Evolutionary conservation across 2,113 vertebrate species (phyloP), one percentile per base, ranked within the genome.

Genomic region (Turnix velox): DNA sequence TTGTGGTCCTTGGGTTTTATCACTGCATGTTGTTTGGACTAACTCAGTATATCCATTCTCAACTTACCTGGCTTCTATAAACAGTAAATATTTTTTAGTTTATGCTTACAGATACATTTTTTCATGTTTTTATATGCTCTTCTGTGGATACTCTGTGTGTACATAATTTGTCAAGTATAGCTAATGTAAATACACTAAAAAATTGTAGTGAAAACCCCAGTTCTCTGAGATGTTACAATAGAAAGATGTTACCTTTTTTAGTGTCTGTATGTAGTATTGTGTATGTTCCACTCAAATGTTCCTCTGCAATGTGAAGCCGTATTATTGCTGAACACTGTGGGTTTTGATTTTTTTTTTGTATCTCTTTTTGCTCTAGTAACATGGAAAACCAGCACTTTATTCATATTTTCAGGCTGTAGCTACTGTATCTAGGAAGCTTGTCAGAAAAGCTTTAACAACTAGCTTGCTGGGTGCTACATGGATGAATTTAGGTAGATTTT

Each of bases 1-100:
- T 95, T 93, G 94, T 75, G 90, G 94, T 87, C 93, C 94, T 95
- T 96, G 93, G 85, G 35, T 66, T 92, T 95, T 95, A 96, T 96
- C 92, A 90, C 78, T 51, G 42, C 31, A 15, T 87, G 75, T 43
- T 96, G 87, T 94, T 95, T 96, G 88, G 83, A 77, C 90, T 88
- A 88, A 66, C 75, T 94, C 82, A 71, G 0, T 94, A 83, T 90
- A 95, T 92, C 79, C 59, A 88, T 90, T 87, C 85, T 87, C 67
- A 87, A 48, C 51, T 91, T 85, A 85, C 83, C 71, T 92, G 82
- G n/a, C 63, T 90, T 89, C 55, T 94, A 28, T 92, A 94, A 93
- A 80, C 9, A 65, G 37, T 55, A 55, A 74, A 33, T 49, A 52
- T 87, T 76, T 67, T 52, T 75, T 87, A 62, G 12, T 73, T 87